Evolutionary conservation across 1,140 invertebrate genomes (phyloP), one percentile per base, ranked within the genome.

Genomic region (Alviniconcha marisindica): DNA sequence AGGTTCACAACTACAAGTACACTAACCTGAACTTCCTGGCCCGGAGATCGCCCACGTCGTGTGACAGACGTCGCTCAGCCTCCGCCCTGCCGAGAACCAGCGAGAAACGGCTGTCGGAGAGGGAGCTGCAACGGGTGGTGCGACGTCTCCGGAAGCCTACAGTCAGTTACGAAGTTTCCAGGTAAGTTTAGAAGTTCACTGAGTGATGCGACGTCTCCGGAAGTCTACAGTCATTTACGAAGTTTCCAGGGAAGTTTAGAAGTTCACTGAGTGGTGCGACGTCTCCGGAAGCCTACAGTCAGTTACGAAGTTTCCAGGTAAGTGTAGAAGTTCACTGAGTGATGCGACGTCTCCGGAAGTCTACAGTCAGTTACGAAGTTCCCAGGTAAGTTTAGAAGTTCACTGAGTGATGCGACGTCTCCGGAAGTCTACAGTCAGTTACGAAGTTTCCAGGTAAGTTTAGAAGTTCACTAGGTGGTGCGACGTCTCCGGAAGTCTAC

Each of bases 131-230:
- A 66, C 44, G 82, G 44, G 31, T 85, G 1, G 42, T 85, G 15
- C 81, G 84, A 12, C 66, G 84, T 38, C 73, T 85, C 15, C 77
- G 79, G 28, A 85, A 78, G 54, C 81, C 84, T 24, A 85, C 84
- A 7, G 42, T 74, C 5, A 44, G 81, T 42, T 78, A 54, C n/a
- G 74, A 78, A 36, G 78, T 60, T 18, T 78, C 77, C 60, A 63
- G 78, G 78, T 80, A n/a, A 60, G 74, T n/a, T n/a, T n/a, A n/a
- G n/a, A n/a, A n/a, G n/a, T n/a, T n/a, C 81, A 85, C 56, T 40
- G 82, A 36, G 31, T 85, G 1, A 36, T 85, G 15, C 81, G 84
- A 12, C 66, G 84, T 38, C 73, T 85, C 15, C 77, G 79, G 28
- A 85, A 78, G 54, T 77, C 84, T 24, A 85, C 84, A 7, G 42